These are phyloP conservation scores for Ailuropoda melanoleuca DNA, from an alignment of 2,113 vertebrate genomes.

Conservation along the genomic window DNA sequence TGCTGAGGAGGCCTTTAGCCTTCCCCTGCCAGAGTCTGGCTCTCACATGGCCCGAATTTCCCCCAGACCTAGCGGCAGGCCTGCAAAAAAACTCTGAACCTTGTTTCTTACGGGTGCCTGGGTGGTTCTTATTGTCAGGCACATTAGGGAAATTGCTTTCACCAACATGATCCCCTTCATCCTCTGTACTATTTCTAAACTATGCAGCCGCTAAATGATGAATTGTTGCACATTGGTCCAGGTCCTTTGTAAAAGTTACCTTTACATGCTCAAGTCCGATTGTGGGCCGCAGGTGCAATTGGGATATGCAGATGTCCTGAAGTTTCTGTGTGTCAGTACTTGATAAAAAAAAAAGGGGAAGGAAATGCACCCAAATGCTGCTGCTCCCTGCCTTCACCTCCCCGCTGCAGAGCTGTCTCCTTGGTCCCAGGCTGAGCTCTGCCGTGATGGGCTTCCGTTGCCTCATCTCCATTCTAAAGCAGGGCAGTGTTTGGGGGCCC, in stretches of 20 bases:
- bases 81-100: background rate
- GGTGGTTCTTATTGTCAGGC: background rate
- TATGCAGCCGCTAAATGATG: background rate
- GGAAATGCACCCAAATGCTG: background rate
- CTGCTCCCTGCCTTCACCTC: background rate
- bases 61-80: background rate
- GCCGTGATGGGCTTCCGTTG: background rate
- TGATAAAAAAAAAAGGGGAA: background rate
- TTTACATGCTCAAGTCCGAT: background rate
- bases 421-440: background rate
- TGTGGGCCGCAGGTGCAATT: background rate
- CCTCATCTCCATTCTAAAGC: background rate
- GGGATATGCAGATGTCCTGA: background rate
- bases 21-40: background rate
- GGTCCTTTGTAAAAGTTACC: background rate
- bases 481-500: background rate
- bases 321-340: background rate
- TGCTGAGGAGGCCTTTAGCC: background rate
- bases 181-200: background rate
- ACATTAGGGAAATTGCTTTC: background rate
- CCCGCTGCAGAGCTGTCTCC: background rate
- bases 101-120: background rate
- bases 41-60: background rate
- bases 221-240: background rate
- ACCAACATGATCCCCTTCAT: background rate